Conservation (phyloP, 2,888 invertebrate genomes). For the Dyspetes luteomarginatus region DNA sequence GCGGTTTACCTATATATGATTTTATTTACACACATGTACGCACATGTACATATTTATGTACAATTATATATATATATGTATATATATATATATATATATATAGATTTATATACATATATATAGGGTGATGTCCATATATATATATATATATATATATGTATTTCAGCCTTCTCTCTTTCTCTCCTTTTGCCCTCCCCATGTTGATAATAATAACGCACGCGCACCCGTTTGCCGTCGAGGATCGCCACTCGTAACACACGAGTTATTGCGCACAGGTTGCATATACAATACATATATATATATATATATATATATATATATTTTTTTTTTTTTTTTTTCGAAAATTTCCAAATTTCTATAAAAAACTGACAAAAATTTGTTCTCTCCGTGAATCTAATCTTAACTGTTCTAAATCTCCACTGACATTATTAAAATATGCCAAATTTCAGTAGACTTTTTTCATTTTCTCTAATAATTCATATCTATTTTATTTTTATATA, state of each 20-base stretch:
- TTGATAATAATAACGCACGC: constrained; percentile 55
- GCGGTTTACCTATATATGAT: constrained; percentile 32
- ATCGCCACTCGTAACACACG: constrained; percentile 61
- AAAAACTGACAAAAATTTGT: no score
- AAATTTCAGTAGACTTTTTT: constrained; percentile 45
- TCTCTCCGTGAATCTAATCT: no score
- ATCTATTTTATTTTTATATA: no score
- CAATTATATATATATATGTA: no score
- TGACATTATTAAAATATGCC: constrained; percentile 5
- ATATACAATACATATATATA: not conserved
- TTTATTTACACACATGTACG: no score
- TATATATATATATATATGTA: constrained; percentile 3
- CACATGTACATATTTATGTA: no score
- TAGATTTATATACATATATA: no score
- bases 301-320: not conserved
- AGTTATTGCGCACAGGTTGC: constrained; percentile 41
- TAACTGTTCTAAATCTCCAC: no score
- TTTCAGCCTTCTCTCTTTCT: constrained; percentile 46
- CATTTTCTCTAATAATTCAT: no score
- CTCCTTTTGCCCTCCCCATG: constrained; percentile 42
- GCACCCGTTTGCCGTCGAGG: constrained; percentile 47
- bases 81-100: no score
- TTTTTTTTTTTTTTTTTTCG: not conserved
- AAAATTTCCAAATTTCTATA: no score
- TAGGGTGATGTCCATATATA: no score